These are phyloP conservation scores for Stenolophus ochropezus DNA, from an alignment of 2,888 invertebrate species.

Conservation along the genomic window DNA sequence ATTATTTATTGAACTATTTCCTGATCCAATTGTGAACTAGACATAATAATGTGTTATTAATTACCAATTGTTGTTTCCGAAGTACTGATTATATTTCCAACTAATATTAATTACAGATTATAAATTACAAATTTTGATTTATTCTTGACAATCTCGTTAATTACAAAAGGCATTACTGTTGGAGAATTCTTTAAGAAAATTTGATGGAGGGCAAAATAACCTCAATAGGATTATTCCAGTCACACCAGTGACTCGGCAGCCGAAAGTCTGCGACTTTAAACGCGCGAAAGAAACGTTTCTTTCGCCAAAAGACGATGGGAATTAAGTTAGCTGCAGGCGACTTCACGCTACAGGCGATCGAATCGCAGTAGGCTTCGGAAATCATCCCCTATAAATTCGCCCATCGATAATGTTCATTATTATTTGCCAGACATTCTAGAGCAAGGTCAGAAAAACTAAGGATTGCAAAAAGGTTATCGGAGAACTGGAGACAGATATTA, in stretches of 20 bases:
- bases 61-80: not conserved
- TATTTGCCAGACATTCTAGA: too few species aligned
- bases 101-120: not conserved
- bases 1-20: not conserved
- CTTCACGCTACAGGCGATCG: not conserved
- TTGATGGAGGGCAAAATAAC: constrained; percentile 8
- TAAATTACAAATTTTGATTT: too few species aligned
- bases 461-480: too few species aligned
- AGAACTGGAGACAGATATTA: too few species aligned
- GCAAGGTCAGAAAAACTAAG: too few species aligned
- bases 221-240: constrained; percentile 23
- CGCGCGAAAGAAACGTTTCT: constrained; percentile 20
- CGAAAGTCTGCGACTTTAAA: constrained; percentile 21
- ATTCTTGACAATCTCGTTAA: not conserved
- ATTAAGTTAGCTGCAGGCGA: constrained; percentile 23
- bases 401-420: not conserved
- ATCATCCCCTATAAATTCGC: not conserved
- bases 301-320: not conserved
- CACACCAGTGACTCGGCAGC: not conserved
- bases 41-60: not conserved
- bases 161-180: not conserved
- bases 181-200: constrained; percentile 1
- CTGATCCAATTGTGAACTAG: not conserved
- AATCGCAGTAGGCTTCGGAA: not conserved
- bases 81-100: not conserved